Evolutionary conservation across 2,113 vertebrate genomes (phyloP).

Genomic region (Lichenostomus cassidix): DNA sequence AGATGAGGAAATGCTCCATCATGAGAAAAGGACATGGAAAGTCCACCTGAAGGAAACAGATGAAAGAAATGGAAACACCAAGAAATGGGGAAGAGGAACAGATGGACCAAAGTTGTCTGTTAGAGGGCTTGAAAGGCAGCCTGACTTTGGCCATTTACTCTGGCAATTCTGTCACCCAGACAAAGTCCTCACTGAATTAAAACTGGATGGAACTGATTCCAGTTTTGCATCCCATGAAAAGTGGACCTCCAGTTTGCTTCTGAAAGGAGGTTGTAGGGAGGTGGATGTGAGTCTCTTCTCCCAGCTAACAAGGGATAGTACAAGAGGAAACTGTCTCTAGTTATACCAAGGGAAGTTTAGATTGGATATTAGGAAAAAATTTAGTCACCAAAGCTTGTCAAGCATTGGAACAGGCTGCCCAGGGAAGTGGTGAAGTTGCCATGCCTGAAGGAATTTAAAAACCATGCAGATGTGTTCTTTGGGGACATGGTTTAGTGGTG

Average conservation of each 20-base stretch:
- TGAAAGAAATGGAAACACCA: not conserved
- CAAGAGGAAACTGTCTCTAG: not conserved
- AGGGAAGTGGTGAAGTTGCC: not conserved
- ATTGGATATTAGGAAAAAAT: not conserved
- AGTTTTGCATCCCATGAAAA: not conserved
- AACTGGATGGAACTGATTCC: not conserved
- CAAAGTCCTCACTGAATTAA: not conserved
- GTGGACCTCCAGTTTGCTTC: not conserved
- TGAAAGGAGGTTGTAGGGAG: not conserved
- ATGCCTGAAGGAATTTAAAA: not conserved
- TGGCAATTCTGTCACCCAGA: not conserved
- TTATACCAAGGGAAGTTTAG: not conserved
- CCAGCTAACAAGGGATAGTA: not conserved
- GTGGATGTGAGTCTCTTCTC: not conserved
- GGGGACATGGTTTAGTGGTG: not conserved
- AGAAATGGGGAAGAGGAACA: not conserved
- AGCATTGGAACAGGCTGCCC: not conserved
- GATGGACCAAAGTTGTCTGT: not conserved
- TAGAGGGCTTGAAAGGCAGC: not conserved
- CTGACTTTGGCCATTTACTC: not conserved
- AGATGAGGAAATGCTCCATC: not conserved
- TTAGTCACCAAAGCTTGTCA: not conserved
- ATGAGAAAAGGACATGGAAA: not conserved
- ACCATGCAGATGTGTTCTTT: accelerated
- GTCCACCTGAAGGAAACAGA: not conserved